Evolutionary conservation across 2,888 invertebrate species (phyloP).

Genomic region (Caenorhabditis panamensis): DNA sequence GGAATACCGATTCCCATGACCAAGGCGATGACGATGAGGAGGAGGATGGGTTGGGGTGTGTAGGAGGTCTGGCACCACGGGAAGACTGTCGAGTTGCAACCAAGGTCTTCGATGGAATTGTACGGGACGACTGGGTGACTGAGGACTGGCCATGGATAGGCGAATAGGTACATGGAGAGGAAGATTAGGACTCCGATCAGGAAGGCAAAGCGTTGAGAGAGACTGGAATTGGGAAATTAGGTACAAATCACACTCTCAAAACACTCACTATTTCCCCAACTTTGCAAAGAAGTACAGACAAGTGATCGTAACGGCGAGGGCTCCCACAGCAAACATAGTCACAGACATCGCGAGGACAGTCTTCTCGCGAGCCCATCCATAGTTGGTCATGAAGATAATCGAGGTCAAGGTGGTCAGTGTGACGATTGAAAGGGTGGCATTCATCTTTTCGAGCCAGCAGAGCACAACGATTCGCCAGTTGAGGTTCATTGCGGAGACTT

Average conservation of each 20-base stretch:
- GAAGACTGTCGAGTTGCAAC: constrained; percentile 65
- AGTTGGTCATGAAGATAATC: constrained; percentile 63
- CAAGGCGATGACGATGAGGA: constrained; percentile 58
- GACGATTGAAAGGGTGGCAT: constrained; percentile 57
- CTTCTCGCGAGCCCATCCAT: constrained; percentile 61
- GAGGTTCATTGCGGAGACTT: constrained; percentile 50
- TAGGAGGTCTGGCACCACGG: constrained; percentile 61
- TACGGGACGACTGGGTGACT: constrained; percentile 57
- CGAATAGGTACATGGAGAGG: constrained; percentile 62
- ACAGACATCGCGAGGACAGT: constrained; percentile 62
- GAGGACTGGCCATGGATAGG: constrained; percentile 60
- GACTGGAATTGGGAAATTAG: constrained; percentile 33
- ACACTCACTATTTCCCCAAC: constrained; percentile 53
- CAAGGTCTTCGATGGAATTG: constrained; percentile 53
- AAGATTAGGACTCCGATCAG: constrained; percentile 61
- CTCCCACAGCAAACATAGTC: constrained; percentile 60
- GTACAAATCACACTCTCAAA: no score
- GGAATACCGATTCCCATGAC: constrained; percentile 70
- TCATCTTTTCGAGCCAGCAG: constrained; percentile 66
- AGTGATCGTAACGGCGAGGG: constrained; percentile 57
- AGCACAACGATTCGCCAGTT: constrained; percentile 66
- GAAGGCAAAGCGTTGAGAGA: constrained; percentile 59
- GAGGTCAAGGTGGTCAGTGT: constrained; percentile 61
- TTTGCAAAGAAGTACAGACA: constrained; percentile 55
- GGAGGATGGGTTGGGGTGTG: constrained; percentile 44